A percentile compares a stretch with the other conserved stretches of the same genome.
Conservation (phyloP, 1,140 invertebrate genomes). For the honey bee (Apis mellifera) region Amel_HAv3.1 CM009936.2:10715001-10715500, state of each 20-base stretch:
- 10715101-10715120: background rate
- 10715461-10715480: too few species aligned
- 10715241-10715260: constrained; percentile 19
- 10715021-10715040: background rate
- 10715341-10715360: background rate
- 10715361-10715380: background rate
- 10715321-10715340: background rate
- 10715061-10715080: background rate
- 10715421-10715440: background rate
- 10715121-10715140: background rate
- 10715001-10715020: background rate
- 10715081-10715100: background rate
- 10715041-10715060: background rate
- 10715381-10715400: background rate
- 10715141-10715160: constrained; percentile 10
- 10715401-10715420: background rate
- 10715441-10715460: too few species aligned
- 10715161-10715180: background rate
- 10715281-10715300: background rate
- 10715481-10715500: too few species aligned
- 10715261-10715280: background rate
- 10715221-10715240: constrained; percentile 14
- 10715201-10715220: constrained; percentile 21
- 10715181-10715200: constrained; percentile 10
- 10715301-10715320: too few species aligned